phyloP scores from a whole-genome alignment of 2,113 vertebrate genomes.

The Chitala chitala region DNA sequence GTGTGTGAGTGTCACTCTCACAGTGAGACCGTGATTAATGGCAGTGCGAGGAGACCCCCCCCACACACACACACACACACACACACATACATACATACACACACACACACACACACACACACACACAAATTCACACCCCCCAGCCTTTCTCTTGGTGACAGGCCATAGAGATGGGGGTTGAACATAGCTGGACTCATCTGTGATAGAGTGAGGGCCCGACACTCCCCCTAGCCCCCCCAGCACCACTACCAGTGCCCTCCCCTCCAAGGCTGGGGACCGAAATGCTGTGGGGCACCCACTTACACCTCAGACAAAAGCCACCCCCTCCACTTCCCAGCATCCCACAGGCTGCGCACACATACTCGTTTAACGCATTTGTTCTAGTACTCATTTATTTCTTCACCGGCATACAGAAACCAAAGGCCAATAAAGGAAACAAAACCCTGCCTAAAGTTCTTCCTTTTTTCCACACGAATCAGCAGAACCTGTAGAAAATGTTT shows the following conservation, averaged over 20 bases:
- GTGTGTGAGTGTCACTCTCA: constrained; percentile 28
- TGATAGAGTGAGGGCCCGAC: not conserved
- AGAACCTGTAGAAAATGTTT: not conserved
- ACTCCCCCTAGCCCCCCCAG: not conserved
- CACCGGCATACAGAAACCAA: not conserved
- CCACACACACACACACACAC: not conserved
- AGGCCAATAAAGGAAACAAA: not conserved
- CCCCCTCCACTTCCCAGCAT: not conserved
- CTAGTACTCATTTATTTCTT: not conserved
- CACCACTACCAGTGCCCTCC: not conserved
- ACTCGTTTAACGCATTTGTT: constrained; percentile 16
- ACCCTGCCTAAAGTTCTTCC: not conserved
- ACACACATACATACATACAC: not conserved
- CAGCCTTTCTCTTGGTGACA: constrained; percentile 31
- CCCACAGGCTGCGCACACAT: not conserved
- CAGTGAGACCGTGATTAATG: constrained; percentile 35
- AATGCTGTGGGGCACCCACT: constrained; percentile 15
- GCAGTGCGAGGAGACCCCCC: constrained; percentile 4
- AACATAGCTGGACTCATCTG: constrained; percentile 24
- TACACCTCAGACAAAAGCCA: constrained; percentile 27
- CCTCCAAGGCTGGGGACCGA: constrained; percentile 21
- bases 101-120: constrained; percentile 5
- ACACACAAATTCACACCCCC: constrained; percentile 19
- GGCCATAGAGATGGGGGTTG: constrained; percentile 20
- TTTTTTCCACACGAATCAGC: not conserved